Base-by-base conservation (phyloP, 1,140 invertebrate species). In the Neotoxoptera formosana region DNA sequence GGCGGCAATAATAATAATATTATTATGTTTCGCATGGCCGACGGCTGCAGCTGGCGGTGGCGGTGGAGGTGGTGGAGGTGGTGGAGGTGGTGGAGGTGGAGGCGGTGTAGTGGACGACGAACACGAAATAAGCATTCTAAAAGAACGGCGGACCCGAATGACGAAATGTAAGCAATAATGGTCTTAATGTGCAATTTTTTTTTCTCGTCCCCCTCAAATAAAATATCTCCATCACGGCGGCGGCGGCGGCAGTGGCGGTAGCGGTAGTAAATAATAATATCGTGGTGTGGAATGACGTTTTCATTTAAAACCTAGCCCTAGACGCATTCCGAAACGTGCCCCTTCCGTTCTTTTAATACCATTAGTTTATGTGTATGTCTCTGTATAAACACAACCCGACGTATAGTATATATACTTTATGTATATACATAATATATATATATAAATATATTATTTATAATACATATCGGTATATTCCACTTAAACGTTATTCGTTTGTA, bases 291-390 rank as follows among this genome's bases (percentile, higher is more conserved):
- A 83, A 92, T 83, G 90, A 83, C 56, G 76, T 92, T 92, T 92
- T 81, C 90, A 92, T 92, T 83, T 92, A 92, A 81, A 92, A 92
- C 76, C 60, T 14, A 67, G 47, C n/a, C 67, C 41, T 48, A 81
- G 67, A 92, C 90, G 67, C 56, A 83, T 92, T 92, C 67, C 90
- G n/a, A 7, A 91, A 17, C 90, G 86, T 88, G 41, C 23, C 41
- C n/a, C n/a, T 91, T 47, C 20, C 41, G 45, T 47, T 91, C 36
- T 67, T 76, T 91, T 67, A 67, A 91, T 91, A n/a, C 56, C 90
- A 45, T 89, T 88, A n/a, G 87, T 36, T 89, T 56, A 45, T 89
- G 23, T 56, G 51, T 89, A 53, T 25, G 21, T 89, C 51, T 89
- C 87, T 47, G n/a, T n/a, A 53, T 34, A 89, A 36, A 91, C 60